Evolutionary conservation across 1,140 invertebrate species (phyloP).

Genomic region (Fopius arisanus): DNA sequence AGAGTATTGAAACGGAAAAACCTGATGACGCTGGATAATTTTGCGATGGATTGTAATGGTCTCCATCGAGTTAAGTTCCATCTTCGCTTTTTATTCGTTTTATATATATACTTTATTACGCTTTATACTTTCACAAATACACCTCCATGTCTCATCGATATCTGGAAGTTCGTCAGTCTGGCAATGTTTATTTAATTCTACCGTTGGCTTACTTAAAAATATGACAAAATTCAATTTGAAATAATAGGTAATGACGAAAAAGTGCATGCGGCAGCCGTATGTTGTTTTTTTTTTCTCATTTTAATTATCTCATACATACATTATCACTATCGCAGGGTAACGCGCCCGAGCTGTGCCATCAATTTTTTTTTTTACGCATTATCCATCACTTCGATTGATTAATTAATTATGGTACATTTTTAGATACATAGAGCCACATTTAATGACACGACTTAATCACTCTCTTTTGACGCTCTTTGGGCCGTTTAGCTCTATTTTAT

Average conservation of each 20-base stretch:
- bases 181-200: conserved; percentile 26
- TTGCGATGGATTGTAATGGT: not conserved
- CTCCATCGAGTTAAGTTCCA: not conserved
- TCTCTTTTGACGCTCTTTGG: not conserved
- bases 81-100: not conserved
- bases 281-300: not conserved
- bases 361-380: not conserved
- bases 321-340: not conserved
- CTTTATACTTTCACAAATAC: conserved; percentile 22
- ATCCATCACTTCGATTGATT: not conserved
- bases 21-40: not conserved
- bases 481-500: not conserved
- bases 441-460: conserved; percentile 18
- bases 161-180: conserved; percentile 26
- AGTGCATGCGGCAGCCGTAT: conserved; percentile 6
- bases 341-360: not conserved
- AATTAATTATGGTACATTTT: conserved; percentile 41
- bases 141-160: conserved; percentile 13
- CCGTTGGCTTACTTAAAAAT: not conserved
- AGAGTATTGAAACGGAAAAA: conserved; percentile 10
- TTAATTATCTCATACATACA: not conserved
- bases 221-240: not conserved
- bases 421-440: conserved; percentile 34
- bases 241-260: not conserved
- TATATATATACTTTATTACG: not conserved